Conservation (phyloP, 2,797 vertebrate species). For the Peromyscus eremicus region DNA sequence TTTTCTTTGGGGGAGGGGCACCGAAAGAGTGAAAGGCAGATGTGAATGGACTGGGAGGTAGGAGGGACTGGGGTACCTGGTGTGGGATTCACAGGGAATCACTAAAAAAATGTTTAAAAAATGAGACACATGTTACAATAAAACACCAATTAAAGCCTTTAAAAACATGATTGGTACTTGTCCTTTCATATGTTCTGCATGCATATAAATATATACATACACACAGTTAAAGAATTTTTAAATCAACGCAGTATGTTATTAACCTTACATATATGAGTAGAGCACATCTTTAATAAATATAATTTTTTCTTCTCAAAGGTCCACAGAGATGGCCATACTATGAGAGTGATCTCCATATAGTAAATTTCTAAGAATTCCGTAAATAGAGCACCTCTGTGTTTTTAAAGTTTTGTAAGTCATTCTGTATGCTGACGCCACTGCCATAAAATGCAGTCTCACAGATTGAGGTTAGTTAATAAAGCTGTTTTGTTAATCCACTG, state of each 20-base stretch:
- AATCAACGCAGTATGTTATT: background rate
- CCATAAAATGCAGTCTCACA: background rate
- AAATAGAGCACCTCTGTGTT: background rate
- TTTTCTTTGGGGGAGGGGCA: too few relatives aligned
- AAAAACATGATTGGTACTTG: too few relatives aligned
- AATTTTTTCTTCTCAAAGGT: conserved; percentile 8
- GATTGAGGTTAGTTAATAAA: background rate
- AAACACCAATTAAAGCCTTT: too few relatives aligned
- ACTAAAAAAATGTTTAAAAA: too few relatives aligned
- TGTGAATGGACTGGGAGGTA: too few relatives aligned
- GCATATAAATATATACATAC: background rate
- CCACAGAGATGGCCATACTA: background rate
- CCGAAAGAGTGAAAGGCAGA: too few relatives aligned
- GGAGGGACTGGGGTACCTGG: too few relatives aligned
- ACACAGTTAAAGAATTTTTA: background rate
- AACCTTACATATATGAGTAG: background rate
- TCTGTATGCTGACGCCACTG: background rate
- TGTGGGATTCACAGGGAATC: too few relatives aligned
- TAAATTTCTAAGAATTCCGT: background rate
- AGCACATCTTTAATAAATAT: background rate
- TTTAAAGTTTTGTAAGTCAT: background rate
- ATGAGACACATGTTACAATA: too few relatives aligned
- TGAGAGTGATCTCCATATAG: background rate
- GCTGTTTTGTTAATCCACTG: background rate
- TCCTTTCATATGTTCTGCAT: too few relatives aligned